Percentiles rank a stretch among this genome's conserved stretches.
phyloP scores from a whole-genome alignment of 1,140 invertebrate species.

The Megathymus violae region DNA sequence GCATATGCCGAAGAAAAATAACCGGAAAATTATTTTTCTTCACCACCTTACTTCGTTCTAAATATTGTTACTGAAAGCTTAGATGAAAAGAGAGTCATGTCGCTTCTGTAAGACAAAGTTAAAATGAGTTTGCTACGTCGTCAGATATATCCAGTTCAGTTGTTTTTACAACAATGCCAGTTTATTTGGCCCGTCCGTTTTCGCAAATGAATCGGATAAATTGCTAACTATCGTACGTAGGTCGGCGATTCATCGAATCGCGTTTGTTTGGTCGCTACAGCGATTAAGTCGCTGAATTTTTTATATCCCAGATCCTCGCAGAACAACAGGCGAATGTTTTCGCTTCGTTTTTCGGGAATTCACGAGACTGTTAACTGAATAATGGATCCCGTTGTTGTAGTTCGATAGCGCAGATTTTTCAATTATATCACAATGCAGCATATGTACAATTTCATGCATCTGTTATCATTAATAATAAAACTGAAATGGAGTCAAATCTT shows the following conservation, averaged over 20 bases:
- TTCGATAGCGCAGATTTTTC: conserved; percentile 70
- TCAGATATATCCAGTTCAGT: no score
- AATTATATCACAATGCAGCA: conserved; percentile 70
- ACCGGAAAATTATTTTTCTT: conserved; percentile 39
- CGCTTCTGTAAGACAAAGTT: no score
- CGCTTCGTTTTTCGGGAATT: conserved; percentile 75
- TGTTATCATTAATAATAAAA: no score
- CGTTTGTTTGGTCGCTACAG: conserved; percentile 63
- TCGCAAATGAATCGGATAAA: conserved; percentile 59
- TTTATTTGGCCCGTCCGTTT: conserved; percentile 44
- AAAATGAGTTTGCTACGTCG: no score
- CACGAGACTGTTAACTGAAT: conserved; percentile 79
- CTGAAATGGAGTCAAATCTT: no score
- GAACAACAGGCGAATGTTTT: conserved; percentile 72
- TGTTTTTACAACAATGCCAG: conserved; percentile 29
- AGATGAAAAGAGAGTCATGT: no score
- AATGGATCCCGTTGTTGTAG: conserved; percentile 62
- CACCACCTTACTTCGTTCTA: conserved; percentile 2
- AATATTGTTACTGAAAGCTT: no score
- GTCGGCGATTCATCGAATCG: conserved; percentile 51
- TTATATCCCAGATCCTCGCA: conserved; percentile 66
- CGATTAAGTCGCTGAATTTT: conserved; percentile 79
- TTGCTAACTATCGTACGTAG: conserved; percentile 66
- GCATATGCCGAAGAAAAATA: conserved; percentile 70
- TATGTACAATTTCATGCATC: conserved; percentile 42